Evolutionary conservation across 2,113 vertebrate species (phyloP).

Genomic region (Monarcha castaneiventris): DNA sequence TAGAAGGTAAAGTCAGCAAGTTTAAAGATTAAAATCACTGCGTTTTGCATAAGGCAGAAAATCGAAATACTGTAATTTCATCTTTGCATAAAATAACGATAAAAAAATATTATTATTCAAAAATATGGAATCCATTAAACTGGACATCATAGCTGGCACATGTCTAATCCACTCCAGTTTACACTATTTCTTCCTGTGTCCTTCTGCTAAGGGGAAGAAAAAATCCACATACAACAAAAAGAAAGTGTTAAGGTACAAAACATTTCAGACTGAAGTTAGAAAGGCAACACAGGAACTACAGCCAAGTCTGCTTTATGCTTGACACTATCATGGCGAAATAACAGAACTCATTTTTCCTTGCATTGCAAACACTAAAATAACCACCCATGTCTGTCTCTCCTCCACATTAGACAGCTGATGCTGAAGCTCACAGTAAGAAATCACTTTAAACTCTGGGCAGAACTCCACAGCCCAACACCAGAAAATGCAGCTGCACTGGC

Average conservation of each 20-base stretch:
- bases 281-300: background rate
- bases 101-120: too few species aligned
- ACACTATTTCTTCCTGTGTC: background rate
- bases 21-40: slow-evolving; percentile 49
- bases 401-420: background rate
- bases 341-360: background rate
- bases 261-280: background rate
- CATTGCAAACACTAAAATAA: background rate
- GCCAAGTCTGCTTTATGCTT: background rate
- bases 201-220: background rate
- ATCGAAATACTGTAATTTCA: background rate
- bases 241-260: background rate
- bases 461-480: background rate
- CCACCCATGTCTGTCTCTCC: background rate
- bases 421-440: background rate
- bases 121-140: background rate
- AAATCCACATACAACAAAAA: background rate
- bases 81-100: background rate
- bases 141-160: background rate
- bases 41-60: background rate
- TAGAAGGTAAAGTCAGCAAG: slow-evolving; percentile 68
- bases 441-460: background rate
- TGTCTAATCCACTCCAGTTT: background rate
- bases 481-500: background rate
- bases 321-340: background rate